phyloP scores from a whole-genome alignment of 2,888 invertebrate species.

The Cryptocephalus moraei region DNA sequence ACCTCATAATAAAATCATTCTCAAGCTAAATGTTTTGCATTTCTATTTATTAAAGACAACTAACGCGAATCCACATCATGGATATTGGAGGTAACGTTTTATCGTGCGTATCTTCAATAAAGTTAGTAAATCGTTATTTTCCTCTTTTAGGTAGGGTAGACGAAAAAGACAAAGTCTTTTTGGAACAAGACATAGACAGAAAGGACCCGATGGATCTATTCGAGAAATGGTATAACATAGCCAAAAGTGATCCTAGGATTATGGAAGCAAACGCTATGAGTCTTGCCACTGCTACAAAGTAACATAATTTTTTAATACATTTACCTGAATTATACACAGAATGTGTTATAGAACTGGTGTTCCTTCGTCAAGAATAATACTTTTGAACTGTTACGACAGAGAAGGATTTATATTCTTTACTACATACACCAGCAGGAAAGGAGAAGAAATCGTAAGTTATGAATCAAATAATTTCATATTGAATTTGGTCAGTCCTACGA shows the following conservation, averaged over 20 bases:
- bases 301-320: slow-evolving; percentile 22
- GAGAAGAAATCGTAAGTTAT: slow-evolving; percentile 62
- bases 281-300: slow-evolving; percentile 79
- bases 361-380: slow-evolving; percentile 85
- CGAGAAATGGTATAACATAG: slow-evolving; percentile 74
- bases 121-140: too few relatives aligned
- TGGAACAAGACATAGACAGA: slow-evolving; percentile 62
- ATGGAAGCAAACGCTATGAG: slow-evolving; percentile 88
- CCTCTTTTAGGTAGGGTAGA: too few relatives aligned
- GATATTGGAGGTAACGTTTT: slow-evolving; percentile 10
- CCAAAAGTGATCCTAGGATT: slow-evolving; percentile 57
- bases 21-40: too few relatives aligned
- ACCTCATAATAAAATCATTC: too few relatives aligned
- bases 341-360: slow-evolving; percentile 50
- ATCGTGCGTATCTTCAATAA: too few relatives aligned
- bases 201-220: slow-evolving; percentile 85
- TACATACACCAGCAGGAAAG: slow-evolving; percentile 89
- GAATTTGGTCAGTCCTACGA: too few relatives aligned
- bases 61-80: slow-evolving; percentile 2
- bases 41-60: too few relatives aligned
- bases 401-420: slow-evolving; percentile 91
- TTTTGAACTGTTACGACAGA: slow-evolving; percentile 77
- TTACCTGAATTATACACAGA: not conserved
- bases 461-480: too few relatives aligned
- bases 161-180: slow-evolving; percentile 49